These are phyloP conservation scores for Chloroclysta siterata DNA, from an alignment of 2,888 invertebrate genomes.

Conservation along the genomic window DNA sequence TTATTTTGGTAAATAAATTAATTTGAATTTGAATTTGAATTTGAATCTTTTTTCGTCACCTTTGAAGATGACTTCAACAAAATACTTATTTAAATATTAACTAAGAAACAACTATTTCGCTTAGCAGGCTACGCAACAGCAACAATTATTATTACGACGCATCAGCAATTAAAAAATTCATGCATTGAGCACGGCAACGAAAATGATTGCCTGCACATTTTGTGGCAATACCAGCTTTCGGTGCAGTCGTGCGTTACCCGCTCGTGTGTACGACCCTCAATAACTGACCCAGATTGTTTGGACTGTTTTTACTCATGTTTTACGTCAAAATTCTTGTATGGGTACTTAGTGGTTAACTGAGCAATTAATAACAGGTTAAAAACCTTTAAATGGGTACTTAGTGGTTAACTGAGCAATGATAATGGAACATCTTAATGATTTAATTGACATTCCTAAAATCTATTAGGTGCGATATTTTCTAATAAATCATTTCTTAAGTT, in stretches of 20 bases:
- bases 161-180: constrained; percentile 55
- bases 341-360: constrained; percentile 17
- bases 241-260: constrained; percentile 50
- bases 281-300: constrained; percentile 28
- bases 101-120: constrained; percentile 33
- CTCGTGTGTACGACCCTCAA: constrained; percentile 45
- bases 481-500: background rate
- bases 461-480: background rate
- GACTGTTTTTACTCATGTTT: constrained; percentile 12
- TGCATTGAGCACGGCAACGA: constrained; percentile 52
- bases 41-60: too few relatives aligned
- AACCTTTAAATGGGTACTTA: constrained; percentile 2
- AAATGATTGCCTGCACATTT: constrained; percentile 49
- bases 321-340: constrained; percentile 5
- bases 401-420: constrained; percentile 12
- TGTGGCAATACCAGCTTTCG: constrained; percentile 47
- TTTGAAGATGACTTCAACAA: too few relatives aligned
- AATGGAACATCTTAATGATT: constrained; percentile 2
- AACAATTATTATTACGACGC: constrained; percentile 50
- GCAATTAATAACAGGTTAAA: too few relatives aligned
- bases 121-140: constrained; percentile 47
- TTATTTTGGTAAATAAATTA: too few relatives aligned
- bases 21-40: too few relatives aligned
- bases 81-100: background rate
- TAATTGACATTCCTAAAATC: background rate